Conservation (phyloP, 2,113 vertebrate genomes). For the Pangasianodon gigas region DNA sequence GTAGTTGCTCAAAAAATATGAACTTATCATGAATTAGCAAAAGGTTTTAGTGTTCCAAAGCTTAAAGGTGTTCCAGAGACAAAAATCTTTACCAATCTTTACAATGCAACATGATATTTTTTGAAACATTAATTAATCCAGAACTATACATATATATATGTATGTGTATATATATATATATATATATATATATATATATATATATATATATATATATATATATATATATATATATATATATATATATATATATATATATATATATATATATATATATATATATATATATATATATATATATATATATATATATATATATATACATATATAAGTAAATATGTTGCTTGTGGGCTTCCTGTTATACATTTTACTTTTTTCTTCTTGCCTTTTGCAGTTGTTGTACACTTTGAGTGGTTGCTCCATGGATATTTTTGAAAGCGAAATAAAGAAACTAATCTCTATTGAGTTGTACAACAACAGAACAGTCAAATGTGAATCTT, state of each 20-base stretch:
- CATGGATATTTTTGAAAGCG: neutral
- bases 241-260: too few species aligned
- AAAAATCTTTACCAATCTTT: neutral
- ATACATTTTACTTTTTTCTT: neutral
- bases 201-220: too few species aligned
- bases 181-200: too few species aligned
- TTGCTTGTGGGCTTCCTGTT: neutral
- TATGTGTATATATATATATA: too few species aligned
- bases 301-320: too few species aligned
- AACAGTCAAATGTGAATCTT: neutral
- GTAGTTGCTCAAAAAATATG: neutral
- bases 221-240: too few species aligned
- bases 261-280: too few species aligned
- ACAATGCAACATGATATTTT: neutral
- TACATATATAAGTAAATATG: neutral
- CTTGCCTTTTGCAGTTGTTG: neutral
- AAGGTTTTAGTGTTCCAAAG: neutral
- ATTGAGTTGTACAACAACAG: neutral
- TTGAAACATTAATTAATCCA: neutral
- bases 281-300: too few species aligned
- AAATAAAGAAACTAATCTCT: neutral
- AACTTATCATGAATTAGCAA: neutral
- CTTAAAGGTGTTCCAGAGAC: neutral
- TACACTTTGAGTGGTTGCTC: neutral
- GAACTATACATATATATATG: neutral